Base-by-base conservation (phyloP, 2,888 invertebrate genomes). In the Oeneis ivallda region DNA sequence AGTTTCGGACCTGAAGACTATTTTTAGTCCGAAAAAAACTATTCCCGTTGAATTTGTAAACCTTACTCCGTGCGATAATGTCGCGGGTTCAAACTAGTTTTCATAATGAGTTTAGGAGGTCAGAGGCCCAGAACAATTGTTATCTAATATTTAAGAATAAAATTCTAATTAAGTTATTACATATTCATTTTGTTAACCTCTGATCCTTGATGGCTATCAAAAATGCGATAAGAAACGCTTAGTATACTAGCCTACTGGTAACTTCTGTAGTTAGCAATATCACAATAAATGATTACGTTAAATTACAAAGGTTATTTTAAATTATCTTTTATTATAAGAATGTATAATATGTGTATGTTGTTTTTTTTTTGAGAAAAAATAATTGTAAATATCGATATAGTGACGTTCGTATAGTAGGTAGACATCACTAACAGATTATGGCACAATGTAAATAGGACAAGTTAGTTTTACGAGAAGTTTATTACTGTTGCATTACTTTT, bases 151-250 rank as follows among this genome's bases (percentile, higher is more conserved):
- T 53, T 15, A 53, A 10, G n/a, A 15, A 53, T 34, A 10, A 37
- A 53, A 53, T 37, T 53, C 9, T 15, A 53, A 53, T 53, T 53
- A 53, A 34, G 15, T 15, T 34, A 15, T n/a, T 15, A 32, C 19
- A 13, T 32, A 17, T 17, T 17, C 9, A 17, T 37, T 37, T 8
- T 4, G 32, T n/a, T 53, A 37, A 53, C 34, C 53, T 15, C 34
- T 53, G 53, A 34, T 7, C 34, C 15, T 1, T 15, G 34, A 53
- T 53, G 4, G 34, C 15, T 37, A 53, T 53, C 53, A 9, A 53
- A 26, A 19, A 26, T 10, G 19, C 26, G 53, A 34, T 52, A 32
- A 32, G 52, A 3, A 43, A 13, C 11, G 41, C 11, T 13, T 43
- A n/a, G 1, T 13, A 43, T 43, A 11, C n/a, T n/a, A n/a, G 2